Percentiles rank a stretch among this genome's conserved stretches.
Evolutionary conservation across 2,113 vertebrate genomes (phyloP).

Genomic region (Redunca redunca): DNA sequence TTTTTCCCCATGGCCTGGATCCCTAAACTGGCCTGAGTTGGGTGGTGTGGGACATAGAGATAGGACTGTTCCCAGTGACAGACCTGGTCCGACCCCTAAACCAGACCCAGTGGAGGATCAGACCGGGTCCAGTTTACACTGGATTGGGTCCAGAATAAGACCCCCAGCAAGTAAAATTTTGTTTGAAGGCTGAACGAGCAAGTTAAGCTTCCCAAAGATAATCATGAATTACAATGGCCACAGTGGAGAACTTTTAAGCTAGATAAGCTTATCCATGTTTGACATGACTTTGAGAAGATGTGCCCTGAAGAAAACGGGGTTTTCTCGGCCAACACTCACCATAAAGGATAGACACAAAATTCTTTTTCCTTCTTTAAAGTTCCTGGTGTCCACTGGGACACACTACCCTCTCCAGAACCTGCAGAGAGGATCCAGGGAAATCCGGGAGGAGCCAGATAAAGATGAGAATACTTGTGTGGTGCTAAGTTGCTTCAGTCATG

Average conservation of each 20-base stretch:
- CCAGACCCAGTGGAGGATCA: not conserved
- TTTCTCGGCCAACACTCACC: not conserved
- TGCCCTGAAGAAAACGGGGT: not conserved
- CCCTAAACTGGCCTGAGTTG: not conserved
- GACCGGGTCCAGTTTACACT: not conserved
- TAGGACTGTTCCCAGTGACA: not conserved
- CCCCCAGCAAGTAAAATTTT: not conserved
- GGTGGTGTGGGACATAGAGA: not conserved
- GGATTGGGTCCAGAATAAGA: not conserved
- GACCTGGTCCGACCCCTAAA: not conserved
- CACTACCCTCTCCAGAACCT: not conserved
- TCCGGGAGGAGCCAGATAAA: not conserved
- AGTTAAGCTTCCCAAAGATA: not conserved
- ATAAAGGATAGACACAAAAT: not conserved
- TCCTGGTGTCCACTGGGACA: not conserved
- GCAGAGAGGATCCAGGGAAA: not conserved
- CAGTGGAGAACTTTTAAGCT: not conserved
- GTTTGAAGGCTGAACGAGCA: not conserved
- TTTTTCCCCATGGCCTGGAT: accelerated
- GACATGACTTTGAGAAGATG: not conserved
- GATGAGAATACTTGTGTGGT: not conserved
- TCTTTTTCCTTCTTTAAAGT: not conserved
- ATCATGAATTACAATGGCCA: not conserved
- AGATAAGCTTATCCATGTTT: no score
- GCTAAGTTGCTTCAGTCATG: not conserved